These are phyloP conservation scores for Parotocinclus haroldoi DNA, from an alignment of 2,797 vertebrate species.

Conservation along the genomic window DNA sequence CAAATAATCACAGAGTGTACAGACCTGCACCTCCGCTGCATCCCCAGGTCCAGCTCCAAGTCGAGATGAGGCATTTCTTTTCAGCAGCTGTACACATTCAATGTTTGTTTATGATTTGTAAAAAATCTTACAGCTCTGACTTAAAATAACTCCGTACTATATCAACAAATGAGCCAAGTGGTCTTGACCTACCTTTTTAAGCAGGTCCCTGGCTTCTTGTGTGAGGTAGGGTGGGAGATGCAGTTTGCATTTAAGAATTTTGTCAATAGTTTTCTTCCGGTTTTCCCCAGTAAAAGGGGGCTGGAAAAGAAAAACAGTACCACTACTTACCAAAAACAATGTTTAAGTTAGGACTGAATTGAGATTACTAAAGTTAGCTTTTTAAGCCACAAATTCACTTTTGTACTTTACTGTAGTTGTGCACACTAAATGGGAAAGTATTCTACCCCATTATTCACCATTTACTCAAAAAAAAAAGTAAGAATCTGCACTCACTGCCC, in stretches of 20 bases:
- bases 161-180: neutral
- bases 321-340: neutral
- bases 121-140: too few species aligned
- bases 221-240: constrained; percentile 99
- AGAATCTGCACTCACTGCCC: constrained; percentile 84
- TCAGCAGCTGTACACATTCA: constrained; percentile 80
- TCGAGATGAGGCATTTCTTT: constrained; percentile 94
- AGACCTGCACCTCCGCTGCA: constrained; percentile 93
- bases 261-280: constrained; percentile 97
- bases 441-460: too few species aligned
- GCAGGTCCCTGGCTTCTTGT: constrained; percentile 96
- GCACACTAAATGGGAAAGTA: too few species aligned
- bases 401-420: too few species aligned
- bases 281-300: constrained; percentile 97
- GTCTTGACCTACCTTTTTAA: constrained; percentile 83
- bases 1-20: constrained; percentile 12
- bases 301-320: constrained; percentile 53
- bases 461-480: neutral
- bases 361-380: neutral
- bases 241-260: constrained; percentile 98
- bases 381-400: neutral
- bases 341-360: neutral
- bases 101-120: neutral
- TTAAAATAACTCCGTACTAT: neutral
- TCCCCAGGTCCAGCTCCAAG: constrained; percentile 90